Base-by-base conservation (phyloP, 2,113 vertebrate genomes). In the Xenopus laevis region DNA sequence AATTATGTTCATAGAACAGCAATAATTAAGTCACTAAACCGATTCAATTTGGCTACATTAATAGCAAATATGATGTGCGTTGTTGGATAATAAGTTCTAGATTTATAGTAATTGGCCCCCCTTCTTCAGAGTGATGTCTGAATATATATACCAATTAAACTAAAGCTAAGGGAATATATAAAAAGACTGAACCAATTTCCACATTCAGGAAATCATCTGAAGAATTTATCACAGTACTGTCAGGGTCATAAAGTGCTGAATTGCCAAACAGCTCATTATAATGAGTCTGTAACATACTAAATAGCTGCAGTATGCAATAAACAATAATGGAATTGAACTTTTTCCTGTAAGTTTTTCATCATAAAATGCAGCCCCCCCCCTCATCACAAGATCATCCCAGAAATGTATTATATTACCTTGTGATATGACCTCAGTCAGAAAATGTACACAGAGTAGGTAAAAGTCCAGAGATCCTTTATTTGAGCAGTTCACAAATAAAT, bases 391-490 rank as follows among this genome's bases (percentile, higher is more conserved):
- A 40, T 40, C 5, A 40, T 6, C 1, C 12, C 20, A 61, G 5
- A 21, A 23, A 61, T 21, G 20, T 7, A 50, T 50, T 50, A 12
- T 15, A 13, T 50, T 13, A 50, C 47, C 47, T 50, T 15, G 4
- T 13, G 5, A 7, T 30, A 10, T 46, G 12, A 67, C 10, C 21
- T 18, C 20, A 65, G n/a, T 21, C 13, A 67, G 4, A 50, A 17
- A 21, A 4, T 50, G 52, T 23, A 18, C 23, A 23, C 65, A 17
- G 44, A 21, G 18, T 70, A 46, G 64, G 79, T 71, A 83, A 84
- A 87, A 88, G 82, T 83, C 83, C 86, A 86, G 82, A 79, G 79
- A 84, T 80, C 79, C 69, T 89, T 89, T 87, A 86, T 86, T 83
- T 77, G 78, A 86, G 80, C 81, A 81, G 82, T 83, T 86, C 83